These are phyloP conservation scores for Epizoanthus scotinus DNA, from an alignment of 92 coral and sea anemone species.

Conservation along the genomic window DNA sequence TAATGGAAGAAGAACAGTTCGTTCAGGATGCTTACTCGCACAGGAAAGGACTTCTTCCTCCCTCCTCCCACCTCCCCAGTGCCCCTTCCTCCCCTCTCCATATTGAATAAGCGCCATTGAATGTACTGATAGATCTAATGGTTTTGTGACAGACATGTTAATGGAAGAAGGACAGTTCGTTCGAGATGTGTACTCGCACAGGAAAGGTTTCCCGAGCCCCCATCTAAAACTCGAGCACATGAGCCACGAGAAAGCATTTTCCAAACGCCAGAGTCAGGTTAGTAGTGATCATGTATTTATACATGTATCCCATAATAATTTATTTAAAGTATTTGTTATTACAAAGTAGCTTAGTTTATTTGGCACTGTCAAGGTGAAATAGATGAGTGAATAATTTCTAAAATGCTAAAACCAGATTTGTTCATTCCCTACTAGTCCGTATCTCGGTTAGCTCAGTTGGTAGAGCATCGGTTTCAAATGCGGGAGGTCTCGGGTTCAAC, in stretches of 20 bases:
- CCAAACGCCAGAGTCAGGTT: constrained; percentile 94
- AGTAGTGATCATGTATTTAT: not conserved
- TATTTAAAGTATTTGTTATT: not conserved
- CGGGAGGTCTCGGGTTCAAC: too few species aligned
- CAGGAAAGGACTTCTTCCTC: constrained; percentile 95
- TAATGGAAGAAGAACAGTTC: constrained; percentile 84
- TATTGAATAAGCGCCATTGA: too few species aligned
- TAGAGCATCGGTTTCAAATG: too few species aligned
- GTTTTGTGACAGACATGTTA: constrained; percentile 64
- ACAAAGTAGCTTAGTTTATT: not conserved
- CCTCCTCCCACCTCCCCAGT: too few species aligned
- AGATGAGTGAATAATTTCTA: too few species aligned
- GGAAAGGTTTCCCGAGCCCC: constrained; percentile 97
- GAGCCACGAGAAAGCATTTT: constrained; percentile 70
- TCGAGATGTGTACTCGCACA: constrained; percentile 85
- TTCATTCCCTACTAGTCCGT: too few species aligned
- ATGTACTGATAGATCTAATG: too few species aligned
- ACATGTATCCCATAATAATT: not conserved
- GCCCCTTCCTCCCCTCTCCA: too few species aligned
- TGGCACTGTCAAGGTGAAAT: not conserved
- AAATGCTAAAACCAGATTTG: too few species aligned
- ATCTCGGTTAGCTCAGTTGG: too few species aligned
- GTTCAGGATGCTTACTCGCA: constrained; percentile 90
- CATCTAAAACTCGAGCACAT: constrained; percentile 75
- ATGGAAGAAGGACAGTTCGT: constrained; percentile 87